Conservation (phyloP, 2,797 vertebrate genomes). For the Sphaeramia orbicularis region DNA sequence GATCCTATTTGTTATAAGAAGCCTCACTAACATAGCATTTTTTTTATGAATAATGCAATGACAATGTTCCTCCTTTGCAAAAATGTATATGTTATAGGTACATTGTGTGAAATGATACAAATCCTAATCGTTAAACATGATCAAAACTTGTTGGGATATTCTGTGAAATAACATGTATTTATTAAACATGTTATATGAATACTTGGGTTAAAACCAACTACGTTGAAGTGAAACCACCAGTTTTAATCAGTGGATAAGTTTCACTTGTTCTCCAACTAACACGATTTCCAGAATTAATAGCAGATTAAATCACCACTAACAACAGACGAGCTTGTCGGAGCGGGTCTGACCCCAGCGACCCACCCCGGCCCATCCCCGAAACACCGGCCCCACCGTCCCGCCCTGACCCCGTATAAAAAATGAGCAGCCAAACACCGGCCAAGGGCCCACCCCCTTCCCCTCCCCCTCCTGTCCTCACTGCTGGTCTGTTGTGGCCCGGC, state of each 20-base stretch:
- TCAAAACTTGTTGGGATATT: too few relatives aligned
- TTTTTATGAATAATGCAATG: too few relatives aligned
- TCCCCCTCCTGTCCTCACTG: not conserved
- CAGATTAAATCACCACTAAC: conserved; percentile 47
- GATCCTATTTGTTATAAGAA: too few relatives aligned
- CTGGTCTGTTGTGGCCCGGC: conserved; percentile 50
- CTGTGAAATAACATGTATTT: too few relatives aligned
- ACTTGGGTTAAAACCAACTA: not conserved
- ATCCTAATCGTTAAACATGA: too few relatives aligned
- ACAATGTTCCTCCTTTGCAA: too few relatives aligned
- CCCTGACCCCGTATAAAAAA: conserved; percentile 64
- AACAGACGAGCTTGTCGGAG: conserved; percentile 51
- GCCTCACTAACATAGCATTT: too few relatives aligned
- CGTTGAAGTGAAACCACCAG: not conserved
- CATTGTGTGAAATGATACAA: too few relatives aligned
- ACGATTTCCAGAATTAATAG: conserved; percentile 1
- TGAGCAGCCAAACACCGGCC: conserved; percentile 65
- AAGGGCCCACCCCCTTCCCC: not conserved
- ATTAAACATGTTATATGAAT: not conserved
- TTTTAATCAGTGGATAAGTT: conserved; percentile 1
- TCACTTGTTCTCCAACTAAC: conserved; percentile 8
- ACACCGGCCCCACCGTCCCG: conserved; percentile 43
- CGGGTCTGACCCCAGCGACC: conserved; percentile 39
- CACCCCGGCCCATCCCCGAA: conserved; percentile 60
- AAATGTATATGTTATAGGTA: too few relatives aligned